These are phyloP conservation scores for Elaeidobius kamerunicus DNA, from an alignment of 2,888 invertebrate species.

Conservation along the genomic window DNA sequence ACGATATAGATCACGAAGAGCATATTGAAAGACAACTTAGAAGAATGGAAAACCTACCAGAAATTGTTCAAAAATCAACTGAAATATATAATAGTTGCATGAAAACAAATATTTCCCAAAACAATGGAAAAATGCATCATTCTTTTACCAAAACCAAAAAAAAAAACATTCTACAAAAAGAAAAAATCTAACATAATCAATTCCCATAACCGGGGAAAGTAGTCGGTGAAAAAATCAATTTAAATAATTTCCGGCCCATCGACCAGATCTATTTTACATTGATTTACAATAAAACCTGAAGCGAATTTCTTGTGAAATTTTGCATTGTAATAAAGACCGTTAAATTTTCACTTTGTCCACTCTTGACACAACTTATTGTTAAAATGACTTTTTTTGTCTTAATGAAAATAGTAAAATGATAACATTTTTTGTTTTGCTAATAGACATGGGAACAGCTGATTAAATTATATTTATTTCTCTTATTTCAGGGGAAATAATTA, in stretches of 20 bases:
- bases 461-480: too few species aligned
- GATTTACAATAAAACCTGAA: constrained; percentile 17
- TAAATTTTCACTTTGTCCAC: constrained; percentile 23
- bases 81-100: too few species aligned
- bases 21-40: too few species aligned
- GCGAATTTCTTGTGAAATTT: constrained; percentile 21
- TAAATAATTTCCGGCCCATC: constrained; percentile 24
- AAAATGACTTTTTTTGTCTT: constrained; percentile 2
- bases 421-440: constrained; percentile 7
- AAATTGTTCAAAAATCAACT: too few species aligned
- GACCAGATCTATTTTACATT: constrained; percentile 20
- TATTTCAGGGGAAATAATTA: too few species aligned
- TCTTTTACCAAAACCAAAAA: too few species aligned
- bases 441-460: constrained; percentile 16
- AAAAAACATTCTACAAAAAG: neutral
- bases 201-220: constrained; percentile 26
- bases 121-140: too few species aligned
- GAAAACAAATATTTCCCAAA: too few species aligned
- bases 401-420: constrained; percentile 5
- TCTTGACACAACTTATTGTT: constrained; percentile 11
- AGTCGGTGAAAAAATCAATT: constrained; percentile 20
- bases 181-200: constrained; percentile 8
- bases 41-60: too few species aligned
- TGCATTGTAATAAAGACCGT: constrained; percentile 18
- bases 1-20: too few species aligned